These are phyloP conservation scores for silkworm (Bombyx mori) DNA, from an alignment of 1,140 invertebrate genomes.

Conservation along the genomic window ASM3026992v2 NC_085111.1:947001-947500, in stretches of 20 bases:
- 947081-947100: too few relatives aligned
- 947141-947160: too few relatives aligned
- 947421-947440: slow-evolving; percentile 54
- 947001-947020: slow-evolving; percentile 43
- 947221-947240: too few relatives aligned
- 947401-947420: slow-evolving; percentile 80
- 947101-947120: too few relatives aligned
- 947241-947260: too few relatives aligned
- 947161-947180: too few relatives aligned
- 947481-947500: neutral
- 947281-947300: too few relatives aligned
- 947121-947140: too few relatives aligned
- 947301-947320: neutral
- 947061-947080: too few relatives aligned
- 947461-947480: neutral
- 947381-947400: slow-evolving; percentile 82
- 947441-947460: slow-evolving; percentile 12
- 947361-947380: slow-evolving; percentile 84
- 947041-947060: slow-evolving; percentile 47
- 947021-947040: slow-evolving; percentile 49
- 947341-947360: slow-evolving; percentile 72
- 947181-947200: too few relatives aligned
- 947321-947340: slow-evolving; percentile 76
- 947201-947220: too few relatives aligned
- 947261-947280: too few relatives aligned